A percentile compares a stretch with the other conserved stretches of the same genome.
These are phyloP conservation scores for Diacarnus erythraeanus DNA, from an alignment of 37 sponge, comb jelly and placozoan species.

Conservation along the genomic window DNA sequence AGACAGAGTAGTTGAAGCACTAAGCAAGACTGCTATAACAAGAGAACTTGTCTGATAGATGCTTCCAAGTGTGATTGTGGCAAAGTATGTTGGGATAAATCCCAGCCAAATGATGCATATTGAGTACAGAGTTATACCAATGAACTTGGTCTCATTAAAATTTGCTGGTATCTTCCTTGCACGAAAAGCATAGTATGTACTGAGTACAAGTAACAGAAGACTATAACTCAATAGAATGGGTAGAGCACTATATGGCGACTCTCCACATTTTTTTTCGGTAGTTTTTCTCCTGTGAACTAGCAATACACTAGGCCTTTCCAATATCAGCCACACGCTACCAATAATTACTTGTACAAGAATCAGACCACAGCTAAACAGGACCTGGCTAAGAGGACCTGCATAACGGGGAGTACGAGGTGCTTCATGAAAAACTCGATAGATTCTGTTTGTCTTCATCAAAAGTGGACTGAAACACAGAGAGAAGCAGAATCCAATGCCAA, in stretches of 20 bases:
- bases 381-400: conserved; percentile 38
- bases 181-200: conserved; percentile 60
- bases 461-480: conserved; percentile 62
- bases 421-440: conserved; percentile 58
- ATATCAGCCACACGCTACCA: conserved; percentile 27
- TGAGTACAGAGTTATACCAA: conserved; percentile 47
- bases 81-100: conserved; percentile 67
- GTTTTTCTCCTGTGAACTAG: conserved; percentile 1
- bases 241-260: conserved; percentile 13
- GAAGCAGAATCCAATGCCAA: conserved; percentile 54
- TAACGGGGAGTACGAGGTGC: not conserved
- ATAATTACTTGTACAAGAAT: conserved; percentile 49
- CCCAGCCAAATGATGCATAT: conserved; percentile 60
- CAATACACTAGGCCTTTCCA: conserved; percentile 8
- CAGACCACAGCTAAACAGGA: conserved; percentile 40
- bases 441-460: conserved; percentile 65
- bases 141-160: conserved; percentile 73
- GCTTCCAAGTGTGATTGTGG: conserved; percentile 16
- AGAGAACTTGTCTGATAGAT: conserved; percentile 38
- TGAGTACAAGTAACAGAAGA: conserved; percentile 36
- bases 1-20: conserved; percentile 41
- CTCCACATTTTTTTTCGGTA: conserved; percentile 35
- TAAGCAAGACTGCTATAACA: conserved; percentile 51
- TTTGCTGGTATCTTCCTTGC: conserved; percentile 61
- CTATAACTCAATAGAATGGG: conserved; percentile 35